Evolutionary conservation across 2,113 vertebrate genomes (phyloP).

Genomic region (Hippocampus guttulatus): DNA sequence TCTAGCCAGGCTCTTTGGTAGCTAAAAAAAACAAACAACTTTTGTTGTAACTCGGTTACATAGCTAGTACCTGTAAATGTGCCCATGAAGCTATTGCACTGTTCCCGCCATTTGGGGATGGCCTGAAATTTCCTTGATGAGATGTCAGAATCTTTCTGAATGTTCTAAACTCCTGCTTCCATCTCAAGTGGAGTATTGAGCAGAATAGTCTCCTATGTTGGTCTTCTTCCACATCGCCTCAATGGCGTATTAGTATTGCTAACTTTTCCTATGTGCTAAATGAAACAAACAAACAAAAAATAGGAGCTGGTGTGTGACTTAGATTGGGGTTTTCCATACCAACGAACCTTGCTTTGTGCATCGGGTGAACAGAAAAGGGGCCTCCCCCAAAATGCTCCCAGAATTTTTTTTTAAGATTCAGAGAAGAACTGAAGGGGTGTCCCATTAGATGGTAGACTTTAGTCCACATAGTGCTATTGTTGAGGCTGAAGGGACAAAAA

Average conservation of each 20-base stretch:
- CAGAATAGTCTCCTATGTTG: background rate
- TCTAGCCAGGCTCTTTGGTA: constrained; percentile 63
- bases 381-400: background rate
- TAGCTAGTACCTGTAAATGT: constrained; percentile 54
- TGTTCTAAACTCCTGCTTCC: background rate
- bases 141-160: background rate
- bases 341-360: background rate
- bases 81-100: constrained; percentile 75
- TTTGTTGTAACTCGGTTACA: constrained; percentile 16
- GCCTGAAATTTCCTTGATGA: background rate
- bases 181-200: background rate
- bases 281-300: background rate
- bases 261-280: constrained; percentile 9
- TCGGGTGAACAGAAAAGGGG: background rate
- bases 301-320: background rate
- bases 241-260: background rate
- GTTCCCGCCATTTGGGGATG: constrained; percentile 66
- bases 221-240: background rate
- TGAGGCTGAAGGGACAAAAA: constrained; percentile 17
- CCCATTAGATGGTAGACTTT: background rate
- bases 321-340: background rate
- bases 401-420: background rate
- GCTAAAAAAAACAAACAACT: constrained; percentile 5
- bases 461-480: background rate
- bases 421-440: background rate